phyloP scores from a whole-genome alignment of 2,113 vertebrate species.

The Macaca mulatta region DNA sequence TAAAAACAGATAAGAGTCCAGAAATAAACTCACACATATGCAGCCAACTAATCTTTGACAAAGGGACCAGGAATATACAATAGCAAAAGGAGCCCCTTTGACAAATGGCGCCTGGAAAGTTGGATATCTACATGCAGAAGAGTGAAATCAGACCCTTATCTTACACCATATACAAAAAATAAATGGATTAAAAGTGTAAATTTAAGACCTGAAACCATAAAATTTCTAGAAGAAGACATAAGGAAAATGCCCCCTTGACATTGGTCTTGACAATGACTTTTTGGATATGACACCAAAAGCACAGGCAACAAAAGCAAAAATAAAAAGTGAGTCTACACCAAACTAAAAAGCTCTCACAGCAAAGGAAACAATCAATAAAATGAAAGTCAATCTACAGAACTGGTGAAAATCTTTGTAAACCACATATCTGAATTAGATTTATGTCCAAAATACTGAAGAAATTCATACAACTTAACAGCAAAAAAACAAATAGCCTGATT shows the following conservation, averaged over 20 bases:
- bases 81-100: not conserved
- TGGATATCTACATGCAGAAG: not conserved
- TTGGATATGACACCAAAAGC: not conserved
- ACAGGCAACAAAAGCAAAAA: not conserved
- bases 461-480: not conserved
- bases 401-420: not conserved
- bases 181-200: not conserved
- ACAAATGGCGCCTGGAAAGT: not conserved
- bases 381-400: fast-evolving
- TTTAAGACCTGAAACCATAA: not conserved
- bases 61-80: not conserved
- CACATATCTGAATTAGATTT: not conserved
- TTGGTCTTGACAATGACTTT: no score
- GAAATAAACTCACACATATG: not conserved
- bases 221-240: not conserved
- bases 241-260: not conserved
- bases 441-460: not conserved
- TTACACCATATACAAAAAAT: not conserved
- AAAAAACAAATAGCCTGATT: not conserved
- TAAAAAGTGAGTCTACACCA: not conserved
- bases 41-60: not conserved
- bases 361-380: no score
- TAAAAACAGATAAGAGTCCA: not conserved
- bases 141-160: not conserved
- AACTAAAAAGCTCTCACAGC: not conserved